Percentiles rank a stretch among this genome's conserved stretches.
Evolutionary conservation across 2,888 invertebrate species (phyloP).

Genomic region (Drosophila kanekoi): DNA sequence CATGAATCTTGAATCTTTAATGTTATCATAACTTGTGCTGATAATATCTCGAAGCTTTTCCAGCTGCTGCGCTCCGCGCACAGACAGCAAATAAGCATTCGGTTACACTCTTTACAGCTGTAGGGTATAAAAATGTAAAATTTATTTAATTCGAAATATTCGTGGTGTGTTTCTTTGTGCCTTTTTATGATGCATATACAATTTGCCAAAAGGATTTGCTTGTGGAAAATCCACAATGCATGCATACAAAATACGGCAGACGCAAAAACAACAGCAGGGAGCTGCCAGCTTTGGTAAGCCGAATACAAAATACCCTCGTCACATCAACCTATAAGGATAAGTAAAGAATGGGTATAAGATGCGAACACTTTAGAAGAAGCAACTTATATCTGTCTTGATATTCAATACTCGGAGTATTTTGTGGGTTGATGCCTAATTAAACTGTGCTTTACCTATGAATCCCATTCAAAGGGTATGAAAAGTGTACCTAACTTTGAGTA

Average conservation of each 20-base stretch:
- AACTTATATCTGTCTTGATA: too few relatives aligned
- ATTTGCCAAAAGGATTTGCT: conserved; percentile 70
- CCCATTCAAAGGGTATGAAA: conserved; percentile 17
- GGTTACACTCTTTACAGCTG: conserved; percentile 6
- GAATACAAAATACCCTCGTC: conserved; percentile 13
- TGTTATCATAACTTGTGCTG: neutral
- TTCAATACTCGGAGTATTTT: too few relatives aligned
- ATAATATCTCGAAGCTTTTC: neutral
- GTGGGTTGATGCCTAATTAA: neutral
- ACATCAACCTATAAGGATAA: neutral
- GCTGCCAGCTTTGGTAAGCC: neutral
- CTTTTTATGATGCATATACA: conserved; percentile 66
- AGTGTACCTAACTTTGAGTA: conserved; percentile 1
- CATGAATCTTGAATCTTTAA: conserved; percentile 1
- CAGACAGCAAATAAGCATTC: conserved; percentile 4
- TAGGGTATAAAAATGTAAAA: conserved; percentile 46
- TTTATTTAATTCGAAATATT: conserved; percentile 65
- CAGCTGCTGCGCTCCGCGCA: conserved; percentile 4
- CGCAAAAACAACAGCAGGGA: conserved; percentile 23
- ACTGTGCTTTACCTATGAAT: neutral
- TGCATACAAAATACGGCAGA: conserved; percentile 34
- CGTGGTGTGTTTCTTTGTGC: conserved; percentile 22
- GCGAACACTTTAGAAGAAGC: neutral
- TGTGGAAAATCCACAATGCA: conserved; percentile 57
- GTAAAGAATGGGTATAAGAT: neutral